Percentiles rank a stretch among this genome's conserved stretches.
Conservation (phyloP, 2,888 invertebrate genomes). For the Parthenolecanium corni region DNA sequence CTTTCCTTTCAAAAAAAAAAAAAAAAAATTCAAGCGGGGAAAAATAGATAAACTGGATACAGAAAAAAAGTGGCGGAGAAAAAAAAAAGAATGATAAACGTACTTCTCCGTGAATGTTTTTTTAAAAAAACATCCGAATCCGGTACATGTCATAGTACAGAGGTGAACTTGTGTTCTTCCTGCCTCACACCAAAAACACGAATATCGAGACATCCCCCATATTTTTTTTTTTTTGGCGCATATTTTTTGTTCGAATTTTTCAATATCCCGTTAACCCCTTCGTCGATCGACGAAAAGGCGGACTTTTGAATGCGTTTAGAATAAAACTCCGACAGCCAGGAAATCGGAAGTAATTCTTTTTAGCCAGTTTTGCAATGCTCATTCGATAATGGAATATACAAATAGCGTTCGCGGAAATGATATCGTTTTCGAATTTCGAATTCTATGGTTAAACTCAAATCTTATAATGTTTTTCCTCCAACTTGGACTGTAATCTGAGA, state of each 20-base stretch:
- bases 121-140: conserved; percentile 27
- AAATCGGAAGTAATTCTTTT: conserved; percentile 29
- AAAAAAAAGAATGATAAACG: conserved; percentile 8
- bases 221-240: too few relatives aligned
- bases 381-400: conserved; percentile 28
- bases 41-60: neutral
- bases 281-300: neutral
- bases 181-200: conserved; percentile 14
- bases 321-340: conserved; percentile 21
- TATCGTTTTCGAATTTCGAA: conserved; percentile 28
- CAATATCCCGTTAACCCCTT: conserved; percentile 23
- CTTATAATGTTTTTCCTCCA: conserved; percentile 15
- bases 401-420: conserved; percentile 25
- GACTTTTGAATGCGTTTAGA: conserved; percentile 17
- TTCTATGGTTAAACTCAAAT: conserved; percentile 27
- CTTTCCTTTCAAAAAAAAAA: too few relatives aligned
- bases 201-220: conserved; percentile 7
- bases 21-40: too few relatives aligned
- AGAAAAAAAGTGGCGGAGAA: neutral
- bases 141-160: conserved; percentile 22
- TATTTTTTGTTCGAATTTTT: conserved; percentile 25
- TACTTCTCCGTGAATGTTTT: neutral
- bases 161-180: conserved; percentile 27
- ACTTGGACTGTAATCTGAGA: neutral
- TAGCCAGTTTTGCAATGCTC: conserved; percentile 26